Base-by-base conservation (phyloP, 1,140 invertebrate genomes). In the Cotesia vestalis region DNA sequence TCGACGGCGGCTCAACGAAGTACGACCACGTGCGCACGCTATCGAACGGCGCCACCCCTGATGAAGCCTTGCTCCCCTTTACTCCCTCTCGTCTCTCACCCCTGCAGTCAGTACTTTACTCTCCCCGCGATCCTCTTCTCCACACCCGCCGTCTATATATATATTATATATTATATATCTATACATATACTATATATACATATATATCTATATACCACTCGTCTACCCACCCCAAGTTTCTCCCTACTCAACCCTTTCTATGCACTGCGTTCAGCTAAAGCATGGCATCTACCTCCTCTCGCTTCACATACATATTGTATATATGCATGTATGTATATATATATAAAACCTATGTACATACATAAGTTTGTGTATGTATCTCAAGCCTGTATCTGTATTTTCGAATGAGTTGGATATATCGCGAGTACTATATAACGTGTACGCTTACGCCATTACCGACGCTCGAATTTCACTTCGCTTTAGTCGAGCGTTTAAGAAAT, bases 1-100 rank as follows among this genome's bases (percentile, higher is more conserved):
- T 71, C 82, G 67, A 77, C 76, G 84, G 85, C 85, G 81, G 83
- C 80, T 79, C 61, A 63, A 73, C 67, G 83, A 86, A 86, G 76
- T 78, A 71, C 77, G 78, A 72, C 85, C 84, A 87, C 85, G 84
- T 86, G 85, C 84, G 79, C 78, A 60, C 79, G 76, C 83, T 86
- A 86, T 86, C 83, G 84, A 86, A 85, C 84, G 80, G 71, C 74
- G 75, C 76, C 81, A 82, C 78, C 82, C 81, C 80, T 77, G 78
- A 69, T 46, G 40, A 11, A 75, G 63, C 77, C 76, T 60, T 59
- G 73, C 73, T 74, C 68, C 66, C 74, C 74, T 72, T 76, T 70
- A 36, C 68, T 71, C 61, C 66, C 63, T 67, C 60, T 34, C 71
- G 40, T 46, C 40, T 46, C 40, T 46, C 35, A 46, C 57, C 63